Evolutionary conservation across 2,797 vertebrate genomes (phyloP).

Genomic region (Telmatherina bonti): DNA sequence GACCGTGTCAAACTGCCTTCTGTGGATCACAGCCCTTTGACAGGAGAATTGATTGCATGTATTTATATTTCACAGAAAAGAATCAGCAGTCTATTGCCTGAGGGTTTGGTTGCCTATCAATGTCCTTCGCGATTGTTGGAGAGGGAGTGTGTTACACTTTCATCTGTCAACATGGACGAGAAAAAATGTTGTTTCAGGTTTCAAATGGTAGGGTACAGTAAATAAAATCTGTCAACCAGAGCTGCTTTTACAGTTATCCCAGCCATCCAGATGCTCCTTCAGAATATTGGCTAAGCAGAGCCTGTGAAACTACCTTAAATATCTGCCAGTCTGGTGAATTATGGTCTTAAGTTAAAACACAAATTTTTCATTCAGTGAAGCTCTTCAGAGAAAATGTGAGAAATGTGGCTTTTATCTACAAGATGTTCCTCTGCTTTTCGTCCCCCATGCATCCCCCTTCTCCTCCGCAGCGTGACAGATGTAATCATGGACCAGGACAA

Average conservation of each 20-base stretch:
- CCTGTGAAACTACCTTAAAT: constrained; percentile 22
- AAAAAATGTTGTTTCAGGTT: constrained; percentile 71
- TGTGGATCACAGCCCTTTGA: constrained; percentile 70
- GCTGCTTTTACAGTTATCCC: constrained; percentile 31
- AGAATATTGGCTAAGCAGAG: constrained; percentile 19
- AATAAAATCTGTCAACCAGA: constrained; percentile 59
- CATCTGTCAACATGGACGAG: constrained; percentile 65
- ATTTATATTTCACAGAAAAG: constrained; percentile 72
- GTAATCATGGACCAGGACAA: constrained; percentile 80
- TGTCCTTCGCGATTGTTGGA: constrained; percentile 64
- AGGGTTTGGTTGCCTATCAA: constrained; percentile 65
- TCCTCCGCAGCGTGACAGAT: constrained; percentile 73
- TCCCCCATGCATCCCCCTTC: constrained; percentile 60
- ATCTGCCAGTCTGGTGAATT: constrained; percentile 38
- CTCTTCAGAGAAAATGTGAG: constrained; percentile 13
- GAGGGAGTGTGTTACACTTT: constrained; percentile 62
- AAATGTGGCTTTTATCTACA: constrained; percentile 48
- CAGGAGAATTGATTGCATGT: constrained; percentile 79
- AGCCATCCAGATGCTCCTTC: constrained; percentile 33
- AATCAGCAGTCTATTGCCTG: constrained; percentile 60
- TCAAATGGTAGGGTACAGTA: constrained; percentile 54
- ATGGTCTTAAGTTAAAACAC: constrained; percentile 28
- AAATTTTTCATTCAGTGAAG: constrained; percentile 24
- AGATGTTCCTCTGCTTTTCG: constrained; percentile 60
- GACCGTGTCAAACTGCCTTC: constrained; percentile 73